phyloP scores from a whole-genome alignment of 2,113 vertebrate genomes.

The Macquaria australasica region DNA sequence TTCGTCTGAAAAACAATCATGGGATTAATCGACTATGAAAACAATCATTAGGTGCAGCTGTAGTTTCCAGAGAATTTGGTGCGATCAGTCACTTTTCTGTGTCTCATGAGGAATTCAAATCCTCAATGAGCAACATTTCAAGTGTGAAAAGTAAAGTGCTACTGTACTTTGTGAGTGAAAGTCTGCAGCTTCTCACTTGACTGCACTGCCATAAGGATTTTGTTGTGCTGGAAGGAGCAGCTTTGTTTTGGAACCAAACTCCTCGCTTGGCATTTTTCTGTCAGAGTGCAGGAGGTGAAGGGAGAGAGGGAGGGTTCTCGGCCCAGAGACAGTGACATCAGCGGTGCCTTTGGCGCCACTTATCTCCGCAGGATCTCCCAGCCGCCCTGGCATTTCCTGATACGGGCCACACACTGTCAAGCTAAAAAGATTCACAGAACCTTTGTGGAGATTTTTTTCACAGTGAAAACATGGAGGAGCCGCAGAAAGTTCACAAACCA shows the following conservation, averaged over 20 bases:
- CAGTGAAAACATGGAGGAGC: background rate
- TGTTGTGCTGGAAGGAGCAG: conserved; percentile 6
- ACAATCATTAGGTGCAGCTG: background rate
- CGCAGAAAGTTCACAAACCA: background rate
- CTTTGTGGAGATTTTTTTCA: background rate
- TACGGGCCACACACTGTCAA: conserved; percentile 39
- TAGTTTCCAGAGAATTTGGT: background rate
- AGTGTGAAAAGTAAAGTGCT: background rate
- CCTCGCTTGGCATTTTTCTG: conserved; percentile 47
- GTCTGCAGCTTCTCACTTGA: background rate
- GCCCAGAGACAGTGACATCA: conserved; percentile 70
- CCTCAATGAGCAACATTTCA: background rate
- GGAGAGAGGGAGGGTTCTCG: conserved; percentile 15
- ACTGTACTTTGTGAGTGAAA: background rate
- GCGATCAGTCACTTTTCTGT: background rate
- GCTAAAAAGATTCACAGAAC: conserved; percentile 19
- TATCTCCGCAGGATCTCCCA: conserved; percentile 78
- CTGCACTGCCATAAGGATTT: conserved; percentile 16
- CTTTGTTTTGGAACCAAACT: conserved; percentile 54
- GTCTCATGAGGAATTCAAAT: background rate
- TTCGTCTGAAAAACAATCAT: background rate
- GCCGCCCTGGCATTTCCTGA: conserved; percentile 78
- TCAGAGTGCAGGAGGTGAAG: conserved; percentile 3
- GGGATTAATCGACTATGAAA: background rate
- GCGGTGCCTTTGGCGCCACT: conserved; percentile 72